Base-by-base conservation (phyloP, 2,888 invertebrate species). In the Didymodactylos carnosus region DNA sequence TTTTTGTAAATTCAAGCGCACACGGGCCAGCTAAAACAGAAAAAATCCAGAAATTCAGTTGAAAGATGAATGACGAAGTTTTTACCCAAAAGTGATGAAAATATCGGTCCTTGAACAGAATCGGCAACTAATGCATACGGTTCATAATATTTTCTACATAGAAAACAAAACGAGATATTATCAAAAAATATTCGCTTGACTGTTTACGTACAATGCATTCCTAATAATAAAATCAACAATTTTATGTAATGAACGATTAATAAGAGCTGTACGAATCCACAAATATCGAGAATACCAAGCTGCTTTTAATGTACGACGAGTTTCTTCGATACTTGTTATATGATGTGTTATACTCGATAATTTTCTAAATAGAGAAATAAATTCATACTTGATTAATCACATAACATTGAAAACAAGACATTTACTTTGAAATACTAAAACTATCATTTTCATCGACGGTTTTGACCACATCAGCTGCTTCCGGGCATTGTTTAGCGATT, bases 181-280 rank as follows among this genome's bases (percentile, higher is more conserved):
- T 35, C n/a, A 11, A 35, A 46, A 29, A 8, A 10, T 16, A 43
- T 8, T 76, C 1, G 39, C 16, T 19, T 16, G 69, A 2, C 27
- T 7, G 27, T 62, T 23, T 19, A 76, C 78, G 79, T 79, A 89
- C 81, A 86, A 88, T 69, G 90, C 89, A 82, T 92, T 90, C 79
- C 86, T 88, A 19, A 91, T 92, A 73, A 94, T 84, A 81, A 91
- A 89, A 80, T 92, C 92, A 69, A 94, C 90, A 71, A 94, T 93
- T 84, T 89, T 89, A 0, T 91, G 89, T 76, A 94, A 84, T 76
- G 90, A 89, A 79, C 91, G 90, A 80, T 93, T 91, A 81, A 92
- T 90, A n/a, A 94, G 85, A 0, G 93, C 92, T 78, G 92, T 85
- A 19, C 91, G 87, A 76, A 94, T 91, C 93, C 93, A 94, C 71